Evolutionary conservation across 2,797 vertebrate genomes (phyloP).

Genomic region (Pseudochromis fuscus): DNA sequence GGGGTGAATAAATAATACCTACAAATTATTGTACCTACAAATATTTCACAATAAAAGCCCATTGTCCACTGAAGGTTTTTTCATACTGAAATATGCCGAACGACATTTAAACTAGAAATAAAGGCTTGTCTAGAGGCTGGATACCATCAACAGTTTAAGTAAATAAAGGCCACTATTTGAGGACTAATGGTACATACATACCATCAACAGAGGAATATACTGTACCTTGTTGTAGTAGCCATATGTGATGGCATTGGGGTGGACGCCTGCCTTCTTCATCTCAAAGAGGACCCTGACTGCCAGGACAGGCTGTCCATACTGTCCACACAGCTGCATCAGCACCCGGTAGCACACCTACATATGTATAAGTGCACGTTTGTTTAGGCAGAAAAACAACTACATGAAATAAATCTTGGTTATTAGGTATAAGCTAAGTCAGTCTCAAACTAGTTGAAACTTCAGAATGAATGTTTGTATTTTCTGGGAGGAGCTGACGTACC

Average conservation of each 20-base stretch:
- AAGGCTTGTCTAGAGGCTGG: no score
- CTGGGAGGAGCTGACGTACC: constrained; percentile 75
- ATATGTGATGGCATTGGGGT: constrained; percentile 97
- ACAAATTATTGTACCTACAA: no score
- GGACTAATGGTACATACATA: no score
- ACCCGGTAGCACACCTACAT: constrained; percentile 95
- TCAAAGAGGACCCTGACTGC: constrained; percentile 96
- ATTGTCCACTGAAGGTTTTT: no score
- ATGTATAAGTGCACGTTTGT: not conserved
- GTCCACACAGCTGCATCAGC: constrained; percentile 97
- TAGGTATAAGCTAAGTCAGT: not conserved
- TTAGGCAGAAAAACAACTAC: not conserved
- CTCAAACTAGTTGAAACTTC: no score
- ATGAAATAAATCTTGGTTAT: not conserved
- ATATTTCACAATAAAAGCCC: no score
- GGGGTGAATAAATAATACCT: no score
- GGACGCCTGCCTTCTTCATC: constrained; percentile 97
- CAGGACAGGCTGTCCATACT: constrained; percentile 96
- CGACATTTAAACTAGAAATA: no score
- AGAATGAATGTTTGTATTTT: not conserved
- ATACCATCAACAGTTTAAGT: no score
- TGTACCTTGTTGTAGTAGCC: constrained; percentile 98
- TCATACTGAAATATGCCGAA: no score
- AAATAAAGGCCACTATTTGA: no score
- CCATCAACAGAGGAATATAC: not conserved